Conservation (phyloP, 2,888 invertebrate species). For the Apamea anceps region DNA sequence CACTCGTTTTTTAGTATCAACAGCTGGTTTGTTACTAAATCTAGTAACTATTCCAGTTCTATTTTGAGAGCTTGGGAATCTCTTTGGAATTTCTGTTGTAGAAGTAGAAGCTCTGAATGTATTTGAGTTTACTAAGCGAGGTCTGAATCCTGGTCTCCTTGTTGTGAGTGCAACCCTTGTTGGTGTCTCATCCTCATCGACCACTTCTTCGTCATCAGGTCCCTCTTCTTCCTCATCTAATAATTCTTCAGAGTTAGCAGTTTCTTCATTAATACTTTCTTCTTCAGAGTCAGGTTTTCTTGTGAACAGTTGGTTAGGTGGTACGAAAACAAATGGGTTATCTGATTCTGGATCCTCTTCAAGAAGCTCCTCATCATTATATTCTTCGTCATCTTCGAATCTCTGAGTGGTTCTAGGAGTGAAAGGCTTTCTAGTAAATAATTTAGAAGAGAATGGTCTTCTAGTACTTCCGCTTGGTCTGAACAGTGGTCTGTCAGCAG, state of each 20-base stretch:
- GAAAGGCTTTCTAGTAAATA: conserved; percentile 84
- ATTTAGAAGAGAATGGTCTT: conserved; percentile 81
- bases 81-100: conserved; percentile 84
- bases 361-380: conserved; percentile 80
- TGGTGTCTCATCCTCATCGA: conserved; percentile 70
- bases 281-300: conserved; percentile 79
- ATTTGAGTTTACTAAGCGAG: conserved; percentile 83
- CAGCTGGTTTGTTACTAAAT: conserved; percentile 78
- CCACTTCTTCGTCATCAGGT: conserved; percentile 74
- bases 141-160: conserved; percentile 80
- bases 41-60: conserved; percentile 79
- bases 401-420: conserved; percentile 84
- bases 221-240: conserved; percentile 75
- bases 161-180: conserved; percentile 75
- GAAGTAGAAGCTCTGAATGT: conserved; percentile 85
- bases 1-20: conserved; percentile 82
- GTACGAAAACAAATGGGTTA: conserved; percentile 84
- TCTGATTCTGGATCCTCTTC: conserved; percentile 81
- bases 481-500: conserved; percentile 79
- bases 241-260: conserved; percentile 67
- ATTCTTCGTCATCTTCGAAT: conserved; percentile 81
- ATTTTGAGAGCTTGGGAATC: conserved; percentile 75
- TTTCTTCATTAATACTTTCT: conserved; percentile 50
- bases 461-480: conserved; percentile 75
- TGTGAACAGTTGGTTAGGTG: conserved; percentile 84